Conservation (phyloP, 2,797 vertebrate species). For the Momotus momota region DNA sequence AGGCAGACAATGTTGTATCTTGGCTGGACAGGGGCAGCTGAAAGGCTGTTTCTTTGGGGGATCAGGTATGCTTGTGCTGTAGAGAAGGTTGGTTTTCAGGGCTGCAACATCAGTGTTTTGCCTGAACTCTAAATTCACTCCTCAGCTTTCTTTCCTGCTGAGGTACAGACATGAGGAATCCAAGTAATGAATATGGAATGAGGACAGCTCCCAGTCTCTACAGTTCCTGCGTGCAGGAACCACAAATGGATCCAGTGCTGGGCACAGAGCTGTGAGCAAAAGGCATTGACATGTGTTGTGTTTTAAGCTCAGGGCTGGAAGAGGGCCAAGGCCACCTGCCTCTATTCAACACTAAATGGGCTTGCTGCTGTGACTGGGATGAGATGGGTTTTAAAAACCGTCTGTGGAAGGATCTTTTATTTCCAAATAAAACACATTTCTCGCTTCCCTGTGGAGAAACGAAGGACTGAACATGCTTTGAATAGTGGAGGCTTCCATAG, state of each 20-base stretch:
- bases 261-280: neutral
- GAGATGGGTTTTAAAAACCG: neutral
- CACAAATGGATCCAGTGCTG: neutral
- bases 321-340: neutral
- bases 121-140: neutral
- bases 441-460: neutral
- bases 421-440: neutral
- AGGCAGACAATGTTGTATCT: neutral
- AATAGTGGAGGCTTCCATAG: neutral
- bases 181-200: neutral
- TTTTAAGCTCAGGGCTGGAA: neutral
- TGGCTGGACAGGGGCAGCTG: neutral
- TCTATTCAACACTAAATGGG: neutral
- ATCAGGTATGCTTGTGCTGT: neutral
- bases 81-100: neutral
- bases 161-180: neutral
- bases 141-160: rapidly evolving
- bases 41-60: neutral
- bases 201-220: neutral
- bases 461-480: neutral
- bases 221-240: neutral
- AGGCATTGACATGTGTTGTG: neutral
- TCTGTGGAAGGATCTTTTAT: neutral
- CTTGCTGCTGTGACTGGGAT: neutral
- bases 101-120: neutral